Conservation (phyloP, 2,113 vertebrate genomes). For the Bucco capensis region DNA sequence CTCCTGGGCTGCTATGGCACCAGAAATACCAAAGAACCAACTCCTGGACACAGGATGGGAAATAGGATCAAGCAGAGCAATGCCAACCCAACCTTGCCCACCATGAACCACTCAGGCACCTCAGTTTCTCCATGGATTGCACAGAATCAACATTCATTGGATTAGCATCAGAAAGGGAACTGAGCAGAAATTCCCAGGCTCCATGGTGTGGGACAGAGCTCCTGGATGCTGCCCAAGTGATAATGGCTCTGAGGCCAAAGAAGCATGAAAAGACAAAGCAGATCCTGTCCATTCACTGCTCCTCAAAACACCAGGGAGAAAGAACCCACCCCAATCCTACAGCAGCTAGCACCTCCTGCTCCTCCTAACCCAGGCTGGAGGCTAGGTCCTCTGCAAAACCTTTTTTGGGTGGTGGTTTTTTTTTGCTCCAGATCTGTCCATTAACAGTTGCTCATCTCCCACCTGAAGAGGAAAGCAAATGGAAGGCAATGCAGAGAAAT, state of each 20-base stretch:
- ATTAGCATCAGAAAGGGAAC: rapidly evolving
- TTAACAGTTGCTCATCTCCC: not conserved
- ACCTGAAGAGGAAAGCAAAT: not conserved
- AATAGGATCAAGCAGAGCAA: rapidly evolving
- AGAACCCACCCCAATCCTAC: rapidly evolving
- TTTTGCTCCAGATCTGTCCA: rapidly evolving
- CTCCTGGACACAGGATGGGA: not conserved
- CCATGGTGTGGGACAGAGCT: not conserved
- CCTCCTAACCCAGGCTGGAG: not conserved
- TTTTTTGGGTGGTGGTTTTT: too few relatives aligned
- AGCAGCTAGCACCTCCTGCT: rapidly evolving
- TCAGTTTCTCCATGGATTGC: not conserved
- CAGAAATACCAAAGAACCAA: not conserved
- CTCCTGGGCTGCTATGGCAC: not conserved
- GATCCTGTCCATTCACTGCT: not conserved
- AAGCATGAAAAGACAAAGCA: not conserved
- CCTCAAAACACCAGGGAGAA: not conserved
- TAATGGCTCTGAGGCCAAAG: not conserved
- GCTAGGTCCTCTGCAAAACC: rapidly evolving
- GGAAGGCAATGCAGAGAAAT: not conserved
- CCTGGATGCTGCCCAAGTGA: not conserved
- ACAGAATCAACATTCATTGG: rapidly evolving
- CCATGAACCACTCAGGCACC: rapidly evolving
- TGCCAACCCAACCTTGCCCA: not conserved
- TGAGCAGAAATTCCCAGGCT: conserved; percentile 9